These are phyloP conservation scores for Cepphus grylle DNA, from an alignment of 2,113 vertebrate species.

Conservation along the genomic window DNA sequence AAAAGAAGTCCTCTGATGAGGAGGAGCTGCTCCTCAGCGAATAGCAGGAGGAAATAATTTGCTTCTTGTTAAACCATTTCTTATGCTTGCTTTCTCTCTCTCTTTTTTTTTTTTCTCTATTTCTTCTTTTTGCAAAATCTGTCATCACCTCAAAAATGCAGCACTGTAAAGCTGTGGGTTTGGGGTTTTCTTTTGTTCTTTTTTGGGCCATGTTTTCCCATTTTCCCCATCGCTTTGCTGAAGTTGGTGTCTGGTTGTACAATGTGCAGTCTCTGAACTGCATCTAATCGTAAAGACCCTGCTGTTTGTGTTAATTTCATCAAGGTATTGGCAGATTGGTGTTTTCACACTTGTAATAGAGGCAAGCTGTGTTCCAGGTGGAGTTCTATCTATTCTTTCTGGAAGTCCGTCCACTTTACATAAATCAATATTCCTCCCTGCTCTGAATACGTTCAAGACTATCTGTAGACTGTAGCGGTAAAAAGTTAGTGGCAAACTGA, in stretches of 20 bases:
- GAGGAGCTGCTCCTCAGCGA: neutral
- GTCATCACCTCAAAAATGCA: neutral
- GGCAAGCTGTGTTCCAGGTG: neutral
- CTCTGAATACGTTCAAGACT: neutral
- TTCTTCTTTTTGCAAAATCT: neutral
- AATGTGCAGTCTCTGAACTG: neutral
- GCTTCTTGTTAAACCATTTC: neutral
- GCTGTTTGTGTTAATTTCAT: conserved; percentile 4
- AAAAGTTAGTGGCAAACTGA: neutral
- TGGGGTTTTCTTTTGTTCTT: neutral
- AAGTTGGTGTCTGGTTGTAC: neutral
- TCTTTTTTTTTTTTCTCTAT: neutral
- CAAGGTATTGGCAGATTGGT: neutral
- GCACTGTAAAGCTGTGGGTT: neutral
- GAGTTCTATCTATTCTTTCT: neutral
- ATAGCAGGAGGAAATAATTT: accelerated
- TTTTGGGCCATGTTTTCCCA: accelerated
- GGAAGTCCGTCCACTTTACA: neutral
- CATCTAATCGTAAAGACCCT: neutral
- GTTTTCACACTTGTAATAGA: neutral
- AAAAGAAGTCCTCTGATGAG: neutral
- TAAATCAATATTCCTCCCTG: neutral
- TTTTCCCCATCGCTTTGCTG: neutral
- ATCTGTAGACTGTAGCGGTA: neutral
- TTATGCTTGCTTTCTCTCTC: neutral